Base-by-base conservation (phyloP, 2,888 invertebrate species). In the Seira musarum region DNA sequence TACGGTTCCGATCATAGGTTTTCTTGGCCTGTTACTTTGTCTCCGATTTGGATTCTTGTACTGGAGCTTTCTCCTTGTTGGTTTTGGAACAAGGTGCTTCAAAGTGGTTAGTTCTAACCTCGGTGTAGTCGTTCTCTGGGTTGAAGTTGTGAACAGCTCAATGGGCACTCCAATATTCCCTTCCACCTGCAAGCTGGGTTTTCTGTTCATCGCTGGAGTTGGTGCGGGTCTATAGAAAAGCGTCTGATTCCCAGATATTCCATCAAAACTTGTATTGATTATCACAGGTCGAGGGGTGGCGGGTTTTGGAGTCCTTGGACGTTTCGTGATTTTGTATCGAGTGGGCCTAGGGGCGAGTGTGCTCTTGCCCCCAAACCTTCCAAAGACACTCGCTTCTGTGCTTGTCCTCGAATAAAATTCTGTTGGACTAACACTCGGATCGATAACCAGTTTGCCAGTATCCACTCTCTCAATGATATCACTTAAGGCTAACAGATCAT, bases 151-250 rank as follows among this genome's bases (percentile, higher is more conserved):
- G 25, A 80, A 80, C 0, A 80, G 64, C 6, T n/a, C 17, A 19
- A 80, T 73, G 0, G 80, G 80, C 5, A n/a, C 24, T 21, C 80
- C 80, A 17, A 61, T 74, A 63, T 69, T 64, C 10, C 25, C 63
- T 21, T 63, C 49, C n/a, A 22, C 22, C 49, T 61, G 61, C 3
- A 61, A 17, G 17, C 53, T 61, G 2, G 6, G 69, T 10, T 30
- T 22, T n/a, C 17, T 25, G 2, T 53, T 53, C 15, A 53, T 53
- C n/a, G 57, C 25, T 21, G 5, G 17, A n/a, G 17, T 30, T 15
- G 53, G 13, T n/a, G 57, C 6, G 1, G 57, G 69, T n/a, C 22
- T 53, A 19, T 19, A 69, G 57, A 25, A 69, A 6, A 69, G 49
- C 10, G 40, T 69, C 24, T 69, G 69, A 22, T 69, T 69, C 3